These are phyloP conservation scores for Tachysurus vachellii DNA, from an alignment of 2,113 vertebrate genomes.

Conservation along the genomic window DNA sequence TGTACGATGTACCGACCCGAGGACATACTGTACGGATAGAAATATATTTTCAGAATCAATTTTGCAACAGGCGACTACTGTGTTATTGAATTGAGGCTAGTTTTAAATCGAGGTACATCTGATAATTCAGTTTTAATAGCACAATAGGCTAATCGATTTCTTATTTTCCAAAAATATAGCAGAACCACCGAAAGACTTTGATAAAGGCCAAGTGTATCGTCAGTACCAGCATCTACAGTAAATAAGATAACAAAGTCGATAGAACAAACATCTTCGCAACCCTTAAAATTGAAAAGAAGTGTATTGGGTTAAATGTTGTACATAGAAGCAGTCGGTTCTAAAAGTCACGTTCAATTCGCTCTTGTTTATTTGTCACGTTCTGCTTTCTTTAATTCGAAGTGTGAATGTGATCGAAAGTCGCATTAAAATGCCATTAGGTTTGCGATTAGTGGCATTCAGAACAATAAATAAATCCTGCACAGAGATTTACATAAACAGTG, in stretches of 20 bases:
- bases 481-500: not conserved
- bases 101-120: not conserved
- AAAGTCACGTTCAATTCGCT: not conserved
- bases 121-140: conserved; percentile 10
- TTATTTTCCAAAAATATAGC: not conserved
- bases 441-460: conserved; percentile 1
- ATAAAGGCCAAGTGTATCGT: not conserved
- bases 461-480: not conserved
- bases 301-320: not conserved
- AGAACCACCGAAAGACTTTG: not conserved
- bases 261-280: not conserved
- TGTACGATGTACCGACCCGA: not conserved
- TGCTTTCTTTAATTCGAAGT: not conserved
- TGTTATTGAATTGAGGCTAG: not conserved
- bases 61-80: not conserved
- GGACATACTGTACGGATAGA: not conserved
- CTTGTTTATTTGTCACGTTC: not conserved
- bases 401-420: conserved; percentile 16
- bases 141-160: conserved; percentile 9
- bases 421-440: conserved; percentile 15
- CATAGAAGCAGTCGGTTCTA: not conserved
- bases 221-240: not conserved
- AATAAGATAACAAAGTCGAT: not conserved
- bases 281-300: too few relatives aligned
- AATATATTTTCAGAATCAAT: conserved; percentile 13